Conservation (phyloP, 2,888 invertebrate genomes). For the Pristionchus maxplancki region DNA sequence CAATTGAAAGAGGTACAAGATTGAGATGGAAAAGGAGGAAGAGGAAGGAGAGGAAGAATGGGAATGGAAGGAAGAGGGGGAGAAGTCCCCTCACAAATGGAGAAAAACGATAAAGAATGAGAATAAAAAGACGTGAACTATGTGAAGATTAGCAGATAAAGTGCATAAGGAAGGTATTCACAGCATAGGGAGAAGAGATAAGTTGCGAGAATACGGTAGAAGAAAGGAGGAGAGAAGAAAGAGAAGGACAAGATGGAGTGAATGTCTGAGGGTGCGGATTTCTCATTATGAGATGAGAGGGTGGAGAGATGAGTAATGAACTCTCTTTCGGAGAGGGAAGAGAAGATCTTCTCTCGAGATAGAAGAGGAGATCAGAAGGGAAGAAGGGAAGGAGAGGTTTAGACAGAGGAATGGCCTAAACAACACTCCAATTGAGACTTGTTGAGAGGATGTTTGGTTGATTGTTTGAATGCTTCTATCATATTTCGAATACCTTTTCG, state of each 20-base stretch:
- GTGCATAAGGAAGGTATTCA: not conserved
- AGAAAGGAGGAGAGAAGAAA: not conserved
- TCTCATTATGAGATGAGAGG: slow-evolving; percentile 46
- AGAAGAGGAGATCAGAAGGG: not conserved
- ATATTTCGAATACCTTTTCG: not conserved
- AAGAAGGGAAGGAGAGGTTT: not conserved
- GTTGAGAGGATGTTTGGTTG: not conserved
- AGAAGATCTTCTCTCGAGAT: too few relatives aligned
- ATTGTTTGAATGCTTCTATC: not conserved
- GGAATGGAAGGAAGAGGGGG: not conserved
- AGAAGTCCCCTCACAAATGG: not conserved
- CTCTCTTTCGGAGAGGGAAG: slow-evolving; percentile 10
- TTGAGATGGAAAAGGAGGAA: slow-evolving; percentile 40
- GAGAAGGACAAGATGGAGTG: not conserved
- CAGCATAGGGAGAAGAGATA: not conserved
- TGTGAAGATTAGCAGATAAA: not conserved
- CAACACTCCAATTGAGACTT: not conserved
- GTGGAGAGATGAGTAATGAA: slow-evolving; percentile 22
- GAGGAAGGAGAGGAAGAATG: not conserved
- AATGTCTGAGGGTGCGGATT: slow-evolving; percentile 14
- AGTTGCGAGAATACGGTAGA: not conserved
- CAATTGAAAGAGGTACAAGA: slow-evolving; percentile 41
- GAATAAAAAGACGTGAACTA: not conserved
- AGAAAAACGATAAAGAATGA: not conserved
- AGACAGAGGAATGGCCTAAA: not conserved